Conservation (phyloP, 2,888 invertebrate species). For the Pammene aurita region DNA sequence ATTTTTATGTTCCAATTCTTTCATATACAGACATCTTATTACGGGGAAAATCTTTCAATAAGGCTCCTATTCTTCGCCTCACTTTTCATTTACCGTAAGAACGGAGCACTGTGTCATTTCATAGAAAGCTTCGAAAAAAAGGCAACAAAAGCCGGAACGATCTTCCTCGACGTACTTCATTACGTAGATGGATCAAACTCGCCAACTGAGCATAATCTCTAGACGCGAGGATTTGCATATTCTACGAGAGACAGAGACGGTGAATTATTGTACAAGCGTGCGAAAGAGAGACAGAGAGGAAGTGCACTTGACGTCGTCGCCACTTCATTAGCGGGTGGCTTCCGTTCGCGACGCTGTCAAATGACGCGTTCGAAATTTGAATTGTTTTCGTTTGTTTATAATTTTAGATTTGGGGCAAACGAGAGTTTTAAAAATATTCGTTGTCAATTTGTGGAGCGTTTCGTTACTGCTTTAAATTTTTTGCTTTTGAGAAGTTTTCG, state of each 20-base stretch:
- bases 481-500: not conserved
- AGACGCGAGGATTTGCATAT: conserved; percentile 52
- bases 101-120: conserved; percentile 40
- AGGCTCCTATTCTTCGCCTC: conserved; percentile 30
- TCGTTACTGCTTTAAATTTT: not conserved
- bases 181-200: conserved; percentile 64
- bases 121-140: conserved; percentile 40
- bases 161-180: conserved; percentile 61
- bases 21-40: conserved; percentile 25
- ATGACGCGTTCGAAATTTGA: conserved; percentile 51
- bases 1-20: not conserved
- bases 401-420: conserved; percentile 36
- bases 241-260: conserved; percentile 51
- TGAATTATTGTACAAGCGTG: conserved; percentile 17
- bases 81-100: conserved; percentile 40
- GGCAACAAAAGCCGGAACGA: conserved; percentile 51
- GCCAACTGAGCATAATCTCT: conserved; percentile 55
- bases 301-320: conserved; percentile 57
- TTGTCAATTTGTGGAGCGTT: not conserved
- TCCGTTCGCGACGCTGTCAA: conserved; percentile 56
- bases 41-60: conserved; percentile 20
- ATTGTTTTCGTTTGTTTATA: conserved; percentile 43
- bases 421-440: conserved; percentile 13
- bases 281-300: conserved; percentile 47
- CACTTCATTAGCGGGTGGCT: conserved; percentile 67